phyloP scores from a whole-genome alignment of 2,797 vertebrate genomes.

The Dermochelys coriacea region DNA sequence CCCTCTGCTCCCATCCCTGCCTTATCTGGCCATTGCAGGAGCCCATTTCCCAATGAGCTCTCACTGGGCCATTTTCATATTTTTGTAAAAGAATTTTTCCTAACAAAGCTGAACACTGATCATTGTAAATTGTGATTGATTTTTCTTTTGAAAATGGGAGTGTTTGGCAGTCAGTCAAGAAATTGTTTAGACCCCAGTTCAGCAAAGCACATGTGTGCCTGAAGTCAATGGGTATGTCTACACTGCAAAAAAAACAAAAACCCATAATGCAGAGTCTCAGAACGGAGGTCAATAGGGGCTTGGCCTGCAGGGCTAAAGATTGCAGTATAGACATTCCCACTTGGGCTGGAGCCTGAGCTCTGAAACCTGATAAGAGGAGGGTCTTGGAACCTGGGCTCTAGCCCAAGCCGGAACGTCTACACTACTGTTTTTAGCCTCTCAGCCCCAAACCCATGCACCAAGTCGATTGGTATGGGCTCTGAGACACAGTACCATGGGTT shows the following conservation, averaged over 20 bases:
- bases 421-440: neutral
- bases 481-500: neutral
- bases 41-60: neutral
- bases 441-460: neutral
- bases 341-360: neutral
- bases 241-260: neutral
- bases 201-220: neutral
- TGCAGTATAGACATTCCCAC: neutral
- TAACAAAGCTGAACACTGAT: neutral
- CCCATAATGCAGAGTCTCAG: neutral
- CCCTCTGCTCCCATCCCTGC: neutral
- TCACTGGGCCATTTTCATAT: neutral
- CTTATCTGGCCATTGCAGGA: neutral
- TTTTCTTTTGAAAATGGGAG: neutral
- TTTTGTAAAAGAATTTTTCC: neutral
- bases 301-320: neutral
- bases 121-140: neutral
- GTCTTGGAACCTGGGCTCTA: neutral
- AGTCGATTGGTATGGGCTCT: neutral
- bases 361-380: neutral
- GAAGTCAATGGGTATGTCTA: neutral
- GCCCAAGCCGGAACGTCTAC: neutral
- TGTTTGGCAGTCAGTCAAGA: neutral
- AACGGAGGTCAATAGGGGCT: neutral
- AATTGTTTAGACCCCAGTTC: neutral